Conservation (phyloP, 2,888 invertebrate genomes). For the Blomia tropicalis region DNA sequence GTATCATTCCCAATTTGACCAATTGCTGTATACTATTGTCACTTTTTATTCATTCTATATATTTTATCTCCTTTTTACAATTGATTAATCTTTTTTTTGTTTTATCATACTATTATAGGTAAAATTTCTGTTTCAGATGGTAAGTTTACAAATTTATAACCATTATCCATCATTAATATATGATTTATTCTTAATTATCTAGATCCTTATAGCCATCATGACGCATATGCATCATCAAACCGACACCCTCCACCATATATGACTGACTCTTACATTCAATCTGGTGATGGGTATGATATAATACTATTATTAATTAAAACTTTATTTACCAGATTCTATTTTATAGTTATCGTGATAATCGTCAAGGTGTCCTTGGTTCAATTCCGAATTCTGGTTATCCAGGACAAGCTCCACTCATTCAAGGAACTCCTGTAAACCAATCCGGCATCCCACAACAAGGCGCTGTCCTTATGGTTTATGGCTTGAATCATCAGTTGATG, state of each 20-base stretch:
- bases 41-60: not conserved
- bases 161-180: not conserved
- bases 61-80: not conserved
- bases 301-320: not conserved
- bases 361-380: constrained; percentile 18
- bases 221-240: constrained; percentile 7
- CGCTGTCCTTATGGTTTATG: constrained; percentile 95
- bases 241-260: constrained; percentile 14
- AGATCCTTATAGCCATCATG: constrained; percentile 22
- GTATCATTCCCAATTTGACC: not conserved
- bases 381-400: constrained; percentile 25
- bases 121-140: not conserved
- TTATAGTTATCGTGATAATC: constrained; percentile 20
- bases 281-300: constrained; percentile 15
- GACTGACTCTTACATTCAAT: constrained; percentile 23
- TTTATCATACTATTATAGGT: not conserved
- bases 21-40: not conserved
- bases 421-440: constrained; percentile 25
- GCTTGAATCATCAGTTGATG: constrained; percentile 75
- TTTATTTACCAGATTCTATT: not conserved
- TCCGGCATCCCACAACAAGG: constrained; percentile 47
- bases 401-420: constrained; percentile 27
- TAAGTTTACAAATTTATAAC: not conserved
- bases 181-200: too few species aligned
- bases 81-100: not conserved